Percentiles rank a stretch among this genome's conserved stretches.
Evolutionary conservation across 2,797 vertebrate species (phyloP).

Genomic region (Thunnus albacares): DNA sequence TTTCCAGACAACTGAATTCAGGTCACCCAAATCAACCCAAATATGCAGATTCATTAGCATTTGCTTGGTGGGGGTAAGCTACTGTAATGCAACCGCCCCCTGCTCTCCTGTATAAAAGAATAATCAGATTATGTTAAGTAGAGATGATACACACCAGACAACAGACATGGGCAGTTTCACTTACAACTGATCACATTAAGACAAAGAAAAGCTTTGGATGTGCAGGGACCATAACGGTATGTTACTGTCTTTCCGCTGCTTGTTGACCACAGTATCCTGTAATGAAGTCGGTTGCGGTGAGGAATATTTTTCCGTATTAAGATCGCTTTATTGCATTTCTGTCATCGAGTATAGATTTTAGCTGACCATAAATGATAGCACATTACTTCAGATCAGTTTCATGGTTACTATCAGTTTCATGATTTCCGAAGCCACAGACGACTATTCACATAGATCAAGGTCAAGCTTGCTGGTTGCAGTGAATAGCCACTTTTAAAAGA

Average conservation of each 20-base stretch:
- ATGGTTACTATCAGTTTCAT: constrained; percentile 10
- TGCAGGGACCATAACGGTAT: not conserved
- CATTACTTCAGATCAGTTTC: constrained; percentile 14
- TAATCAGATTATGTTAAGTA: constrained; percentile 76
- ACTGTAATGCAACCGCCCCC: constrained; percentile 53
- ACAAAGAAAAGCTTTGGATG: not conserved
- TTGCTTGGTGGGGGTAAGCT: constrained; percentile 53
- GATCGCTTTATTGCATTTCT: not conserved
- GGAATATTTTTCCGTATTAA: constrained; percentile 17
- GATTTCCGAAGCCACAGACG: not conserved
- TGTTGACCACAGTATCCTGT: constrained; percentile 6
- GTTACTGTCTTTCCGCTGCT: not conserved
- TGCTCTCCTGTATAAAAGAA: constrained; percentile 60
- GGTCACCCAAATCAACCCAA: constrained; percentile 78
- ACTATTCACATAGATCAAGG: constrained; percentile 29
- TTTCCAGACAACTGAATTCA: constrained; percentile 71
- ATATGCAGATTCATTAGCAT: constrained; percentile 74
- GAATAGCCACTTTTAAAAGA: constrained; percentile 22
- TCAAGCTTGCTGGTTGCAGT: constrained; percentile 25
- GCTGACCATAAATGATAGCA: constrained; percentile 1
- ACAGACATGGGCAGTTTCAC: constrained; percentile 24
- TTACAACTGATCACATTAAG: constrained; percentile 17
- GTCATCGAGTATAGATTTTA: constrained; percentile 17
- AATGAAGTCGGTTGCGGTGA: not conserved
- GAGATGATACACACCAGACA: constrained; percentile 56